Evolutionary conservation across 2,888 invertebrate genomes (phyloP).

Genomic region (Tricholauxania praeusta): DNA sequence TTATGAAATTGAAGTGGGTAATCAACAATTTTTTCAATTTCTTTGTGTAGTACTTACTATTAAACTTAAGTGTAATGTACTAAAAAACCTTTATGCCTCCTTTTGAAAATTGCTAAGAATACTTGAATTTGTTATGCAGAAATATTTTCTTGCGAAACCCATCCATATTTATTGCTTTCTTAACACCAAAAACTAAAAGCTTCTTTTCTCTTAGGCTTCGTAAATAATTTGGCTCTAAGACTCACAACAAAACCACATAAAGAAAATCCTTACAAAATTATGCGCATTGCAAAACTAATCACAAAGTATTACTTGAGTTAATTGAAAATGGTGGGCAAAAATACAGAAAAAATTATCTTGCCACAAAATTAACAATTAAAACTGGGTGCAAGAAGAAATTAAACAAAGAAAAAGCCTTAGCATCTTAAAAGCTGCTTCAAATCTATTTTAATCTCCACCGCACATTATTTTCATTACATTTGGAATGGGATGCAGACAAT

Average conservation of each 20-base stretch:
- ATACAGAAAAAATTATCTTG: constrained; percentile 15
- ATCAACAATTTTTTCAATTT: too few species aligned
- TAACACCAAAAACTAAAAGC: too few species aligned
- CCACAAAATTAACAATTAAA: constrained; percentile 10
- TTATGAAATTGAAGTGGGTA: too few species aligned
- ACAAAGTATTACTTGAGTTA: constrained; percentile 49
- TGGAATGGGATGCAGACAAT: constrained; percentile 29
- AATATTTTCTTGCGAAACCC: too few species aligned
- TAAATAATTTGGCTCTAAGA: background rate
- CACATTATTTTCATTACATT: constrained; percentile 49
- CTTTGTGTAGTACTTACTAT: too few species aligned
- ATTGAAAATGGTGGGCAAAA: constrained; percentile 40
- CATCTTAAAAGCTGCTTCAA: constrained; percentile 20
- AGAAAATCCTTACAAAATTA: constrained; percentile 2
- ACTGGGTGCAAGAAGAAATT: constrained; percentile 31
- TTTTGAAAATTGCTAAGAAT: too few species aligned
- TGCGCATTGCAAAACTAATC: constrained; percentile 38
- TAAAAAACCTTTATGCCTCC: too few species aligned
- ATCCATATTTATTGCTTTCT: too few species aligned
- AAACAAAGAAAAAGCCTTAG: constrained; percentile 37
- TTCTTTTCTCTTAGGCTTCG: too few species aligned
- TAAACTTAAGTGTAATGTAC: too few species aligned
- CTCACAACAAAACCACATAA: background rate
- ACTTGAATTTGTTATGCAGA: too few species aligned
- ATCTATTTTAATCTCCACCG: constrained; percentile 40